These are phyloP conservation scores for Pyrrhosoma nymphula DNA, from an alignment of 2,888 invertebrate species.

Conservation along the genomic window DNA sequence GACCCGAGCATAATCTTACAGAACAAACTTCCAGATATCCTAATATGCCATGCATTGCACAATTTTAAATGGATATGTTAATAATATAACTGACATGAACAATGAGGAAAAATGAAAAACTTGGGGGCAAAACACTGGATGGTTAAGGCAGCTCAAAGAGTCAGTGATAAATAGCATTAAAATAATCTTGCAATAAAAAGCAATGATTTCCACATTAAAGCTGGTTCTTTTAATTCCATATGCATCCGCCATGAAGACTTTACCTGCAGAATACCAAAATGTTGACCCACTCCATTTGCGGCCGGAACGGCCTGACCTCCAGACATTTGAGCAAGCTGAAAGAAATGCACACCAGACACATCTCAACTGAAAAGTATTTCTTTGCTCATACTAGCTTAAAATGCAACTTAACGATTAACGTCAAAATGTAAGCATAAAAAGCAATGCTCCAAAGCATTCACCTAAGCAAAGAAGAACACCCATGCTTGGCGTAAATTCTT, in stretches of 20 bases:
- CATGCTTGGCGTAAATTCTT: constrained; percentile 33
- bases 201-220: constrained; percentile 23
- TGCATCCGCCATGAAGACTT: not conserved
- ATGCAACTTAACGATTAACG: constrained; percentile 59
- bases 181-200: constrained; percentile 15
- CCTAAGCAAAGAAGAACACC: constrained; percentile 67
- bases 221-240: constrained; percentile 28
- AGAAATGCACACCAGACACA: constrained; percentile 70
- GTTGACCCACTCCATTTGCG: constrained; percentile 75
- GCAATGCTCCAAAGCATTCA: constrained; percentile 60
- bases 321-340: constrained; percentile 84
- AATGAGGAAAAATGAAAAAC: not conserved
- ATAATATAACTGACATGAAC: not conserved
- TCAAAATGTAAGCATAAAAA: constrained; percentile 62
- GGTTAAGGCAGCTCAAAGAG: not conserved
- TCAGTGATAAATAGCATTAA: not conserved
- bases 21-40: not conserved
- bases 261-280: constrained; percentile 67
- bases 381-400: constrained; percentile 49
- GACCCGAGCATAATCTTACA: too few relatives aligned
- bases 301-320: constrained; percentile 84
- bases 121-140: not conserved
- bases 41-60: not conserved
- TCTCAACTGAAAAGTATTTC: constrained; percentile 60
- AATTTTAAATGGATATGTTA: not conserved